A percentile compares a stretch with the other conserved stretches of the same genome.
phyloP scores from a whole-genome alignment of 2,888 invertebrate species.

The Torymus texanus region DNA sequence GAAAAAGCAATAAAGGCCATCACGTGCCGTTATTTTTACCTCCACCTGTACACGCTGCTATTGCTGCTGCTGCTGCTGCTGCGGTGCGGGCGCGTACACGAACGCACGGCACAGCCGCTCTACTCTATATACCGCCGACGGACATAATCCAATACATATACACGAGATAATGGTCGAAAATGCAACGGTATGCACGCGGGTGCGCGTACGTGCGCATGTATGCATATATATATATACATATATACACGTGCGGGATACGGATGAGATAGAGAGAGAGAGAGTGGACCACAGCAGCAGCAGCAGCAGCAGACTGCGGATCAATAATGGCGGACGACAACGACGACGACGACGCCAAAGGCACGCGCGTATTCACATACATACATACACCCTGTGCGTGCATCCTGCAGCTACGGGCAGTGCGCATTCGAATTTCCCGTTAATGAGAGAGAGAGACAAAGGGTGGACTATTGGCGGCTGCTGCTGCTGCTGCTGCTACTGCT shows the following conservation, averaged over 20 bases:
- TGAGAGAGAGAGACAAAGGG: neutral
- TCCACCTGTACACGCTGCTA: no score
- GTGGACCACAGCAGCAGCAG: slow-evolving; percentile 3
- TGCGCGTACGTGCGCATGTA: neutral
- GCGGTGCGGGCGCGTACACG: no score
- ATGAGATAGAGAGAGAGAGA: slow-evolving; percentile 2
- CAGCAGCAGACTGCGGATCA: slow-evolving; percentile 32
- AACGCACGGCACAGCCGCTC: neutral
- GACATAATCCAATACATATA: slow-evolving; percentile 44
- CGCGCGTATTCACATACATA: neutral
- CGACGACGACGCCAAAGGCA: slow-evolving; percentile 14
- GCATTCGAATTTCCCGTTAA: slow-evolving; percentile 24
- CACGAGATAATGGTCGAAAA: slow-evolving; percentile 49
- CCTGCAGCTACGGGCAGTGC: neutral
- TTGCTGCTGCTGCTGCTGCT: no score
- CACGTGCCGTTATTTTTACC: no score
- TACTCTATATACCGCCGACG: neutral
- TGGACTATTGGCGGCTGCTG: no score
- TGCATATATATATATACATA: no score
- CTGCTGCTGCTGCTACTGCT: no score
- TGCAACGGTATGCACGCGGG: slow-evolving; percentile 28
- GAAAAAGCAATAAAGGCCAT: no score
- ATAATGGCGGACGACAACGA: slow-evolving; percentile 38
- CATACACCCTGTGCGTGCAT: neutral
- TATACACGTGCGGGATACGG: neutral